phyloP scores from a whole-genome alignment of 30 jellyfish, hydroid and myxozoan genomes.

The Cassiopea andromeda region DNA sequence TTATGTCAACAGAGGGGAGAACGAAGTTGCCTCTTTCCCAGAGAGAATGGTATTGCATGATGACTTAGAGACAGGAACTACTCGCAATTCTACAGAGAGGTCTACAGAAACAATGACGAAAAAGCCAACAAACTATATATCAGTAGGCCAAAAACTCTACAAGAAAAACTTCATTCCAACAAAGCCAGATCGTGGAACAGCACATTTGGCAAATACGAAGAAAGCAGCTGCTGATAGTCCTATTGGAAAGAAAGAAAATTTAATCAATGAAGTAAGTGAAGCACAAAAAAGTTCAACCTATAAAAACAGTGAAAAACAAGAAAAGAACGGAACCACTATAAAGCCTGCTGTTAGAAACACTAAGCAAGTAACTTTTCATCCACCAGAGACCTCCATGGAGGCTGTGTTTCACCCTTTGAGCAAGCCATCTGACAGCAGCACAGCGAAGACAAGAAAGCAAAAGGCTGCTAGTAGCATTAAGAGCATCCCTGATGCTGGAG shows the following conservation, averaged over 20 bases:
- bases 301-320: neutral
- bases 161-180: constrained; percentile 39
- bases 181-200: neutral
- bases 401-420: constrained; percentile 43
- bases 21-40: constrained; percentile 6
- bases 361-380: neutral
- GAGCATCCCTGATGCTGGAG: neutral
- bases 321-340: neutral
- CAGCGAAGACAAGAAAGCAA: neutral
- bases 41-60: neutral
- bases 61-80: constrained; percentile 10
- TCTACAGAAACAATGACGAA: neutral
- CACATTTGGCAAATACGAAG: neutral
- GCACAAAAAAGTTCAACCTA: neutral
- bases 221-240: neutral
- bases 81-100: neutral
- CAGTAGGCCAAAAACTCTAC: constrained; percentile 1
- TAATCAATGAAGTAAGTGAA: neutral
- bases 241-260: neutral
- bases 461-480: neutral
- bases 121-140: neutral
- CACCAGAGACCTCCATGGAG: constrained; percentile 24
- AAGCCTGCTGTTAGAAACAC: neutral
- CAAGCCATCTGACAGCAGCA: neutral
- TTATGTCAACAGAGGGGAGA: constrained; percentile 52